These are phyloP conservation scores for Prionailurus bengalensis DNA, from an alignment of 2,113 vertebrate species.

Conservation along the genomic window DNA sequence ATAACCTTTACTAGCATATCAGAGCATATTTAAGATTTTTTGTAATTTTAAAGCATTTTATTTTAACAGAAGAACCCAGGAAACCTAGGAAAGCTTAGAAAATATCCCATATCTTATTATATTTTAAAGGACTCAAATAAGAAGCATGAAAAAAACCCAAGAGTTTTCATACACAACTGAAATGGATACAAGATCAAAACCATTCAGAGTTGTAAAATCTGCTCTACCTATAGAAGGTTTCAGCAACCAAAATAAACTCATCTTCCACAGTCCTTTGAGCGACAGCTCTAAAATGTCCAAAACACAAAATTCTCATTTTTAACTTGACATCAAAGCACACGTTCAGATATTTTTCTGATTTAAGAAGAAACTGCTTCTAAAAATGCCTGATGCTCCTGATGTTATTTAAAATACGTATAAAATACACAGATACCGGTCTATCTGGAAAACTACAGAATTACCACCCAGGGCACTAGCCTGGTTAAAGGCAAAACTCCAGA, in stretches of 20 bases:
- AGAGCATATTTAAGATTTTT: neutral
- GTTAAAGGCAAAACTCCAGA: neutral
- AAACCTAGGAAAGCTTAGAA: neutral
- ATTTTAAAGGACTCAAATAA: conserved; percentile 24
- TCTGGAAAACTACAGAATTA: conserved; percentile 68
- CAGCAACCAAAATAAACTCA: conserved; percentile 67
- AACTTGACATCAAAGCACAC: conserved; percentile 28
- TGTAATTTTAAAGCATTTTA: neutral
- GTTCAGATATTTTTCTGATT: conserved; percentile 61
- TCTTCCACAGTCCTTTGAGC: conserved; percentile 30
- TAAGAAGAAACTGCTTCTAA: conserved; percentile 64
- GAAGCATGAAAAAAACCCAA: neutral
- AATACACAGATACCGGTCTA: conserved; percentile 40
- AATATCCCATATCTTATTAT: neutral
- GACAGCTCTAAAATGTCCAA: neutral
- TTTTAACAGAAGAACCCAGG: neutral
- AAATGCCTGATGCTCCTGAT: neutral
- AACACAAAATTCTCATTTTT: neutral
- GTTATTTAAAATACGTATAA: conserved; percentile 62
- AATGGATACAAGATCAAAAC: conserved; percentile 39
- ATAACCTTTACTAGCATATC: neutral
- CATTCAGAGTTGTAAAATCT: conserved; percentile 17
- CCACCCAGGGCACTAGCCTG: neutral
- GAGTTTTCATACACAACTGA: neutral
- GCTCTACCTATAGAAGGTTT: neutral